phyloP scores from a whole-genome alignment of 2,113 vertebrate genomes.

The Echinops telfairi region DNA sequence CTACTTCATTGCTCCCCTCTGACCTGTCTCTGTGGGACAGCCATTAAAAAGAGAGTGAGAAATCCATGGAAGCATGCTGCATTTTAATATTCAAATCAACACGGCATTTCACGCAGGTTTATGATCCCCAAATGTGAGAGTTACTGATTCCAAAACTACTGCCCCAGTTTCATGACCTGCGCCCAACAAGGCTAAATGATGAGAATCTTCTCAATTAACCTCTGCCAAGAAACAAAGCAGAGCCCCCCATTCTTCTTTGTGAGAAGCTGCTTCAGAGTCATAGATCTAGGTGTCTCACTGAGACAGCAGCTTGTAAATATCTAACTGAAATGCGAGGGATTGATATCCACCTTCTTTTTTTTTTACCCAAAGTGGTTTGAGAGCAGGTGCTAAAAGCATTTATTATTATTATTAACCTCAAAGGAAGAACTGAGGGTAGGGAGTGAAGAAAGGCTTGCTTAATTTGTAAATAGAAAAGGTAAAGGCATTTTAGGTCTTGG shows the following conservation, averaged over 20 bases:
- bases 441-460: too few relatives aligned
- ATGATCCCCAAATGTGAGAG: neutral
- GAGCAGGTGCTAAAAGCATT: neutral
- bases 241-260: neutral
- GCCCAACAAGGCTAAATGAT: neutral
- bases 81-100: conserved; percentile 29
- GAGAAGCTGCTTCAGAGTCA: neutral
- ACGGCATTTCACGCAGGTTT: neutral
- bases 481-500: neutral
- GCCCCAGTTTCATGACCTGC: neutral
- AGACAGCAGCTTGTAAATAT: neutral
- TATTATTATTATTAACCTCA: neutral
- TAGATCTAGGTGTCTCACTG: neutral
- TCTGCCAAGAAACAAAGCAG: neutral
- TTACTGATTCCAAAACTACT: conserved; percentile 6
- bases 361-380: neutral
- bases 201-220: neutral
- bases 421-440: neutral
- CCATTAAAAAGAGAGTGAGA: neutral
- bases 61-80: neutral
- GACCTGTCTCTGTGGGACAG: neutral
- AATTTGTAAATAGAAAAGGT: neutral
- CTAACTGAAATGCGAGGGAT: neutral
- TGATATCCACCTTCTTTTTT: neutral
- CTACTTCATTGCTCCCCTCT: neutral